Percentiles rank a stretch among this genome's conserved stretches.
These are phyloP conservation scores for Chloebia gouldiae DNA, from an alignment of 2,113 vertebrate genomes.

Conservation along the genomic window DNA sequence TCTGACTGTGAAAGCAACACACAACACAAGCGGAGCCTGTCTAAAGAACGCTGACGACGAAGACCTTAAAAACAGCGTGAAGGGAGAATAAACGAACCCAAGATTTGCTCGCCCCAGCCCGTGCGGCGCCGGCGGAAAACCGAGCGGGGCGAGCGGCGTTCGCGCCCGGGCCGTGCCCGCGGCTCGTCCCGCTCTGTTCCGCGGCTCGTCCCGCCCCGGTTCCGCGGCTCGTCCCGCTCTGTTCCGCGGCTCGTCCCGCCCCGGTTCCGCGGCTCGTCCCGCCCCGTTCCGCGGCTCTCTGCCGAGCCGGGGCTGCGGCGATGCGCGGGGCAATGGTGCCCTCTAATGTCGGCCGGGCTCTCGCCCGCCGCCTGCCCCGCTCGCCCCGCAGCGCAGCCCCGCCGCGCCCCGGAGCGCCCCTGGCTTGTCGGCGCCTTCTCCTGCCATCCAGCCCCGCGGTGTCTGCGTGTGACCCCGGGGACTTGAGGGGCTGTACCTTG, in stretches of 20 bases:
- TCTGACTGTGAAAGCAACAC: not conserved
- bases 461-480: too few relatives aligned
- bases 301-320: not conserved
- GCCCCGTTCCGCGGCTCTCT: too few relatives aligned
- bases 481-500: rapidly evolving
- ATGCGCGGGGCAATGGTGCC: conserved; percentile 43
- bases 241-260: not conserved
- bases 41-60: not conserved
- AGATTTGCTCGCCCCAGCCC: not conserved
- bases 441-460: not conserved
- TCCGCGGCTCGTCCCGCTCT: too few relatives aligned
- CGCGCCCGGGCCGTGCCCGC: not conserved
- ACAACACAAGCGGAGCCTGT: not conserved
- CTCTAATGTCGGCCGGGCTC: conserved; percentile 25
- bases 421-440: rapidly evolving
- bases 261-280: not conserved
- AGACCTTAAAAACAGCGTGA: not conserved
- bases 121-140: not conserved
- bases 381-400: not conserved
- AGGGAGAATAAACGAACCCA: not conserved
- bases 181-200: not conserved
- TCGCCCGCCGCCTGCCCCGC: not conserved
- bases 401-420: too few relatives aligned
- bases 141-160: not conserved
- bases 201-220: too few relatives aligned